These are phyloP conservation scores for Gulo gulo DNA, from an alignment of 2,113 vertebrate genomes.

Conservation along the genomic window DNA sequence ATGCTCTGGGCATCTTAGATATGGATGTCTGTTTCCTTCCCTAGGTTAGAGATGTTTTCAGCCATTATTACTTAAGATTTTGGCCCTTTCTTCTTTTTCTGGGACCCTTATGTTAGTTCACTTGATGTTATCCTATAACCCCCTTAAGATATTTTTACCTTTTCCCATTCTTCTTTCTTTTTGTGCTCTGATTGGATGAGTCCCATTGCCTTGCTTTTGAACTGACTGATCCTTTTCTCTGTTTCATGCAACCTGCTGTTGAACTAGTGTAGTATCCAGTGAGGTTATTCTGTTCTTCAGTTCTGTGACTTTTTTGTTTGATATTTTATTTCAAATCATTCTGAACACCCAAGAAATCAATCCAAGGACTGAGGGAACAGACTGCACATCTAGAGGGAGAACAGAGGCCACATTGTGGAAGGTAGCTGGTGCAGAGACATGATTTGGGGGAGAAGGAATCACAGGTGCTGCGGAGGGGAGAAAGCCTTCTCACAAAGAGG, in stretches of 20 bases:
- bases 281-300: not conserved
- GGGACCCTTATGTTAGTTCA: not conserved
- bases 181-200: not conserved
- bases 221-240: not conserved
- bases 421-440: not conserved
- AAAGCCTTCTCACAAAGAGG: not conserved
- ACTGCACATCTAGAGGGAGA: not conserved
- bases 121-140: not conserved
- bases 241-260: not conserved
- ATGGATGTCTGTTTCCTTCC: not conserved
- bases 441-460: not conserved
- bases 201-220: not conserved
- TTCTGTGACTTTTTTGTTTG: not conserved
- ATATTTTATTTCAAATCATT: not conserved
- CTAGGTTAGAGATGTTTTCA: not conserved
- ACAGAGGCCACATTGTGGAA: not conserved
- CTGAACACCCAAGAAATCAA: not conserved
- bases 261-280: not conserved
- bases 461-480: not conserved
- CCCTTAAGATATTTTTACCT: not conserved
- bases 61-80: not conserved
- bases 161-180: not conserved
- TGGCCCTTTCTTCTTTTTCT: not conserved
- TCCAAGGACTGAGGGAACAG: not conserved
- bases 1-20: not conserved